phyloP scores from a whole-genome alignment of 2,113 vertebrate genomes.

The Limnothrissa miodon region DNA sequence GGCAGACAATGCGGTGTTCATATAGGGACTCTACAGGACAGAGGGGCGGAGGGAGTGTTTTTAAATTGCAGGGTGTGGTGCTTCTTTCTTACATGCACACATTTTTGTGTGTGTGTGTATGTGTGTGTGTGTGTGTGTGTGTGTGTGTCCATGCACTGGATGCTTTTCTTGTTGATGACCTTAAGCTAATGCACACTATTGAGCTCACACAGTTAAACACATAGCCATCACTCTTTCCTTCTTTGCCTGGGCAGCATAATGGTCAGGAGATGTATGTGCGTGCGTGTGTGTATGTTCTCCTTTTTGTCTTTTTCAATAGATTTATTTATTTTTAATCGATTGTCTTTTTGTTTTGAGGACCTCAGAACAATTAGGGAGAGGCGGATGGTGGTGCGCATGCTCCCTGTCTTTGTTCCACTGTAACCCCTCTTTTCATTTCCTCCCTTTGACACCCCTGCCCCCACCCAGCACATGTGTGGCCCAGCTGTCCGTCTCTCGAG shows the following conservation, averaged over 20 bases:
- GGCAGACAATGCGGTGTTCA: constrained; percentile 36
- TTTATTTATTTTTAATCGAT: background rate
- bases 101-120: background rate
- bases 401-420: constrained; percentile 39
- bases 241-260: background rate
- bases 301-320: background rate
- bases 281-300: background rate
- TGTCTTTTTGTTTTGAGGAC: constrained; percentile 6
- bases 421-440: constrained; percentile 35
- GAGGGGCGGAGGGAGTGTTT: constrained; percentile 15
- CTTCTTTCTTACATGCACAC: constrained; percentile 11
- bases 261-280: background rate
- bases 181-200: background rate
- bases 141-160: constrained; percentile 17
- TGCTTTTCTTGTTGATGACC: constrained; percentile 5
- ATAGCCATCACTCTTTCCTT: background rate
- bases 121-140: background rate
- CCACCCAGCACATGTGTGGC: background rate
- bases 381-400: constrained; percentile 30
- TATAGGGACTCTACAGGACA: background rate
- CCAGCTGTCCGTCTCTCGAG: background rate
- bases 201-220: background rate
- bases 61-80: background rate
- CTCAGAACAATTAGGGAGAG: constrained; percentile 23
- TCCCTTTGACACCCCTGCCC: background rate